Percentiles rank a stretch among this genome's conserved stretches.
phyloP scores from a whole-genome alignment of 2,113 vertebrate genomes.

The Oceanites oceanicus region DNA sequence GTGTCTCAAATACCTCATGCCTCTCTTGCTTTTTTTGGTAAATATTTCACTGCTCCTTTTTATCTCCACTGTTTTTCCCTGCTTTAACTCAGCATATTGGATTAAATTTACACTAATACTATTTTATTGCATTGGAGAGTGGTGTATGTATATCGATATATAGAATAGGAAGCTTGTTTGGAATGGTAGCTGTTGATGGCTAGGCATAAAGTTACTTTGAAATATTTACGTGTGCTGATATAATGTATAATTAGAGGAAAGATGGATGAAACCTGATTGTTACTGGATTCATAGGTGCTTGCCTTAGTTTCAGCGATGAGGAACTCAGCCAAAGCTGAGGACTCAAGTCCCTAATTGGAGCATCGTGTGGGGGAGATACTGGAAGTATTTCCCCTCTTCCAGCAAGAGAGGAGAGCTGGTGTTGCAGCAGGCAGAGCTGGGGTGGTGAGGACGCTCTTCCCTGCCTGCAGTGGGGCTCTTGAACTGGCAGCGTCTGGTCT shows the following conservation, averaged over 20 bases:
- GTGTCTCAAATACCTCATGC: not conserved
- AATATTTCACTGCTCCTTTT: not conserved
- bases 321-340: not conserved
- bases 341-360: not conserved
- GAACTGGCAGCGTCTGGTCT: accelerated
- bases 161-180: not conserved
- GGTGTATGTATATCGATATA: accelerated
- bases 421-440: not conserved
- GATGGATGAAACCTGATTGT: not conserved
- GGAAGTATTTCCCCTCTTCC: not conserved
- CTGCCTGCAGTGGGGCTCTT: not conserved
- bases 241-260: not conserved
- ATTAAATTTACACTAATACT: not conserved
- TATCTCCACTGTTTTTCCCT: not conserved
- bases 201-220: not conserved
- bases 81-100: not conserved
- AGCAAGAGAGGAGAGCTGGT: not conserved
- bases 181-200: not conserved
- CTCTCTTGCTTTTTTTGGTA: not conserved
- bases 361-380: not conserved
- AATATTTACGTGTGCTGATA: not conserved
- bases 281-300: not conserved
- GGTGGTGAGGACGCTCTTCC: accelerated
- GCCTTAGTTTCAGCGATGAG: not conserved
- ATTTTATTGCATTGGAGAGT: not conserved